A percentile compares a stretch with the other conserved stretches of the same genome.
These are phyloP conservation scores for Babylonia areolata DNA, from an alignment of 1,140 invertebrate genomes.

Conservation along the genomic window DNA sequence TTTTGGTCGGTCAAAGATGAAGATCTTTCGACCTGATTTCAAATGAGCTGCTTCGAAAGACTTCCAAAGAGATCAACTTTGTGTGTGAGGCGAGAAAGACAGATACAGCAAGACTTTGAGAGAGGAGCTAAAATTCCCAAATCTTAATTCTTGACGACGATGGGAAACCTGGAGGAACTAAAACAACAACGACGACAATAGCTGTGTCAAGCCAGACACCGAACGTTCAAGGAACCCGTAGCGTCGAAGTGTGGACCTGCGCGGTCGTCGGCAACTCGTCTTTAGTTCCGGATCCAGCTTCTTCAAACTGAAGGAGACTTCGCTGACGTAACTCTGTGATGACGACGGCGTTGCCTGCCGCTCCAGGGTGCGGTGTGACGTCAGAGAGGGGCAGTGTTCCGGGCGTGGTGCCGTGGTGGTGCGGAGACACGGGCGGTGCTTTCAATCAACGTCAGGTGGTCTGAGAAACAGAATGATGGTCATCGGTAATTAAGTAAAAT, in stretches of 20 bases:
- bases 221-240: slow-evolving; percentile 27
- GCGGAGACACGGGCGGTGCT: background rate
- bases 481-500: background rate
- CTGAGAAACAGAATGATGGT: background rate
- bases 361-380: slow-evolving; percentile 6
- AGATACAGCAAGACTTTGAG: too few relatives aligned
- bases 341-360: background rate
- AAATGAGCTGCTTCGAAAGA: too few relatives aligned
- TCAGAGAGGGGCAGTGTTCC: background rate
- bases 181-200: too few relatives aligned
- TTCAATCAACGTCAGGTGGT: background rate
- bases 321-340: background rate
- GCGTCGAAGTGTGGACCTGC: background rate
- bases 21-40: too few relatives aligned
- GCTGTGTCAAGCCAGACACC: background rate
- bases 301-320: background rate
- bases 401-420: background rate
- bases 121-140: too few relatives aligned
- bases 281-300: slow-evolving; percentile 5
- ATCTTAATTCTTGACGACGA: too few relatives aligned
- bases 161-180: too few relatives aligned
- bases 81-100: too few relatives aligned
- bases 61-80: too few relatives aligned
- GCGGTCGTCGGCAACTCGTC: background rate
- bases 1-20: too few relatives aligned